These are phyloP conservation scores for Antheraea assamensis DNA, from an alignment of 2,888 invertebrate species.

Conservation along the genomic window DNA sequence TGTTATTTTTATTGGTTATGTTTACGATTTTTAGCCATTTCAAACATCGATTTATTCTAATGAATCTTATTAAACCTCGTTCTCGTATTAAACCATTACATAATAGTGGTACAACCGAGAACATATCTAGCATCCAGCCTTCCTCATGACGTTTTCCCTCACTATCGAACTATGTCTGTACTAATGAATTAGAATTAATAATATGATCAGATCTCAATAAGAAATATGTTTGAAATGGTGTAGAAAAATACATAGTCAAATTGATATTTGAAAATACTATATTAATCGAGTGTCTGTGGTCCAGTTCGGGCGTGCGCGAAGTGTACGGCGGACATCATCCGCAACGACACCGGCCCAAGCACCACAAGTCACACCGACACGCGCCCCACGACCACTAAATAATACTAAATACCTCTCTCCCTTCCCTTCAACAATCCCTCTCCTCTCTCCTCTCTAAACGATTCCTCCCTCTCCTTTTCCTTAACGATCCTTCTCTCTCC, in stretches of 20 bases:
- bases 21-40: background rate
- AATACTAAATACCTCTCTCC: slow-evolving; percentile 36
- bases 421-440: background rate
- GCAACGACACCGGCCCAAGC: slow-evolving; percentile 59
- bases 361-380: slow-evolving; percentile 45
- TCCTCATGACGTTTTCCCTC: background rate
- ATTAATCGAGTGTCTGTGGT: slow-evolving; percentile 27
- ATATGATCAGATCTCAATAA: too few relatives aligned
- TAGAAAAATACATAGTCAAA: too few relatives aligned
- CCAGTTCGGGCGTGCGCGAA: slow-evolving; percentile 68
- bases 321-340: slow-evolving; percentile 73
- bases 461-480: background rate
- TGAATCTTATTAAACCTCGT: background rate
- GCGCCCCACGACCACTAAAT: slow-evolving; percentile 42
- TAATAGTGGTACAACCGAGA: background rate
- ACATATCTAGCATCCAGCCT: background rate
- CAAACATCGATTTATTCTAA: background rate
- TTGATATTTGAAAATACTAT: background rate
- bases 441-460: background rate
- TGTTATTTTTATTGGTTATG: background rate
- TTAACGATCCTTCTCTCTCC: background rate
- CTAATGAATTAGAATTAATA: too few relatives aligned
- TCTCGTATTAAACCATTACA: background rate
- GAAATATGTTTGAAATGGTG: too few relatives aligned
- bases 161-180: background rate